Percentiles rank a stretch among this genome's conserved stretches.
Evolutionary conservation across 2,888 invertebrate genomes (phyloP).

Genomic region (Plemyria rubiginata): DNA sequence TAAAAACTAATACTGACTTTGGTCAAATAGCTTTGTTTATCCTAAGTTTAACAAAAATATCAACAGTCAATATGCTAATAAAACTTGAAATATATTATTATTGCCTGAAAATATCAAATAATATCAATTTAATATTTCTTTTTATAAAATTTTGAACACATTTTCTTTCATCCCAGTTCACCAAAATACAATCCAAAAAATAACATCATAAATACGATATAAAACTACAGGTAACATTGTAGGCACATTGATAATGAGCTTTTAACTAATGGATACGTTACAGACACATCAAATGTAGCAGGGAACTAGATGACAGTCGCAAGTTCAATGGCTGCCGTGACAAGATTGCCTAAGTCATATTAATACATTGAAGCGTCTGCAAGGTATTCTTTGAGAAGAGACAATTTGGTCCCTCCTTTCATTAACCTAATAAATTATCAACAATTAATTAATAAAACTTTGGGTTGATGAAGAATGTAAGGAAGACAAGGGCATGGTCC

Average conservation of each 20-base stretch:
- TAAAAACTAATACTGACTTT: constrained; percentile 85
- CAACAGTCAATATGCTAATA: constrained; percentile 81
- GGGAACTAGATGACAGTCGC: background rate
- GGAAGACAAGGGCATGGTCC: constrained; percentile 80
- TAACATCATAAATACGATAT: constrained; percentile 66
- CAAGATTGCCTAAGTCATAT: background rate
- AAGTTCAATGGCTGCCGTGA: constrained; percentile 4
- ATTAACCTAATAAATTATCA: constrained; percentile 76
- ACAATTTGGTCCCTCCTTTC: constrained; percentile 32
- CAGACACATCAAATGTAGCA: constrained; percentile 20
- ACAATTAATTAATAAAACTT: constrained; percentile 76
- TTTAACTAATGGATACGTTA: constrained; percentile 61
- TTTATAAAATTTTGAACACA: constrained; percentile 80
- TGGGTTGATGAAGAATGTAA: constrained; percentile 73
- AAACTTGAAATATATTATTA: constrained; percentile 75
- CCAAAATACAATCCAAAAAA: constrained; percentile 64
- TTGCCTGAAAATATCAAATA: constrained; percentile 80
- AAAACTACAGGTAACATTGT: constrained; percentile 84
- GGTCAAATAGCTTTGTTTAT: constrained; percentile 84
- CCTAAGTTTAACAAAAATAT: constrained; percentile 80
- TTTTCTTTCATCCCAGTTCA: constrained; percentile 69
- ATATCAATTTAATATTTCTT: constrained; percentile 64
- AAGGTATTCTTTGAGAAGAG: constrained; percentile 19
- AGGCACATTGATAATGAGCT: constrained; percentile 82
- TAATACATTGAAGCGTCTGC: constrained; percentile 13